Evolutionary conservation across 2,888 invertebrate genomes (phyloP).

Genomic region (Oscheius sp.): DNA sequence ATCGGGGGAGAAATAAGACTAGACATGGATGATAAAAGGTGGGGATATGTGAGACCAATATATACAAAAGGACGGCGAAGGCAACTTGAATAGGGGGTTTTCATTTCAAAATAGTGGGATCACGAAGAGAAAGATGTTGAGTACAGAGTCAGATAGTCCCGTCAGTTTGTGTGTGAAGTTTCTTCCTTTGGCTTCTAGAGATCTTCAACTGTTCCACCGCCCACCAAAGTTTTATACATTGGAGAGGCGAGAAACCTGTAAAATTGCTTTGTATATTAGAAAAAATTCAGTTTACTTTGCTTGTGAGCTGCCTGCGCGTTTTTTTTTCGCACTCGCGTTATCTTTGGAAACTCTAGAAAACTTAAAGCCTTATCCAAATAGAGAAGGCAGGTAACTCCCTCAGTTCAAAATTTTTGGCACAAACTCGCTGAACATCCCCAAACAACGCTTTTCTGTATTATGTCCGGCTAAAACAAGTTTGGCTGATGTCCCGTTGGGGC

Average conservation of each 20-base stretch:
- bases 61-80: conserved; percentile 16
- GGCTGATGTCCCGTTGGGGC: too few species aligned
- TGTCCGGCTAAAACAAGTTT: too few species aligned
- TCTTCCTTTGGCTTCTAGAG: neutral
- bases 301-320: too few species aligned
- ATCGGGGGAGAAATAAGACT: neutral
- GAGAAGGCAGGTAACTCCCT: too few species aligned
- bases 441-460: too few species aligned
- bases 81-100: conserved; percentile 1
- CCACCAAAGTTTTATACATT: conserved; percentile 85
- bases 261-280: neutral
- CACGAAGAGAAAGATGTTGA: too few species aligned
- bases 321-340: too few species aligned
- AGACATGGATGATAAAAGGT: neutral
- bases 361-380: too few species aligned
- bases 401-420: too few species aligned
- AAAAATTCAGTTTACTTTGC: neutral
- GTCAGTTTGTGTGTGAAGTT: neutral
- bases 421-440: too few species aligned
- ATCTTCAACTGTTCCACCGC: conserved; percentile 31
- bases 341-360: too few species aligned
- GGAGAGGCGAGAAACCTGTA: conserved; percentile 85
- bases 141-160: neutral
- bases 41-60: conserved; percentile 22
- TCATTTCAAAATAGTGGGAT: too few species aligned